phyloP scores from a whole-genome alignment of 2,888 invertebrate species.

The Ophraella communa region DNA sequence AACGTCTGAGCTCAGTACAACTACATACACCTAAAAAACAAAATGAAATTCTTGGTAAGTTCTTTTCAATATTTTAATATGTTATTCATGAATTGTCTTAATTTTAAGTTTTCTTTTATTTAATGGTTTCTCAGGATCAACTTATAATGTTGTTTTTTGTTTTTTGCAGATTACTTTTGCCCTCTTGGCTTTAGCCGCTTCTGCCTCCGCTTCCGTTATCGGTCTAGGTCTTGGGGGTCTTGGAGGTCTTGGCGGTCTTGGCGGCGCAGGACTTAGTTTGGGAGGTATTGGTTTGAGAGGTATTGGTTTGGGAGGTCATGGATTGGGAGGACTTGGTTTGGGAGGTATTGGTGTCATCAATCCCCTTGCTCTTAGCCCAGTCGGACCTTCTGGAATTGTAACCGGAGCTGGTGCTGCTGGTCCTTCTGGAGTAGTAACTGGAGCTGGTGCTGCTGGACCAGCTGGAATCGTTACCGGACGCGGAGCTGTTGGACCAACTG shows the following conservation, averaged over 20 bases:
- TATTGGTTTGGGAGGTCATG: background rate
- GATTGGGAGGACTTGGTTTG: constrained; percentile 3
- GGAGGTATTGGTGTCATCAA: constrained; percentile 11
- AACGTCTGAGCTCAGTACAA: background rate
- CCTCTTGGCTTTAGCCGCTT: constrained; percentile 19
- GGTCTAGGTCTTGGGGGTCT: constrained; percentile 1
- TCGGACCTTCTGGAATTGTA: constrained; percentile 31
- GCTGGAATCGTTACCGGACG: constrained; percentile 22
- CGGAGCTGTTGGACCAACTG: constrained; percentile 31
- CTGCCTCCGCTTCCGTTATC: constrained; percentile 15
- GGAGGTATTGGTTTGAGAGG: background rate
- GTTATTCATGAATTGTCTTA: too few relatives aligned
- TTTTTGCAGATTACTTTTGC: constrained; percentile 19
- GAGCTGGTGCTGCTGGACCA: constrained; percentile 12
- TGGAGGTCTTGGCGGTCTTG: constrained; percentile 6
- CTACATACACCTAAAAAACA: constrained; percentile 1
- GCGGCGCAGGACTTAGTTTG: constrained; percentile 8
- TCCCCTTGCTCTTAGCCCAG: constrained; percentile 25
- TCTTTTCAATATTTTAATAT: background rate
- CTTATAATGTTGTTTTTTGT: too few relatives aligned
- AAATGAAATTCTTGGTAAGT: constrained; percentile 25
- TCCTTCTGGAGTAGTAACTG: constrained; percentile 18
- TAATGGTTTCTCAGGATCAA: too few relatives aligned
- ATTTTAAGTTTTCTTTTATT: too few relatives aligned
- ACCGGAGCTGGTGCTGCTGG: constrained; percentile 20